Base-by-base conservation (phyloP, 1,140 invertebrate species). In the Achroia grisella region DNA sequence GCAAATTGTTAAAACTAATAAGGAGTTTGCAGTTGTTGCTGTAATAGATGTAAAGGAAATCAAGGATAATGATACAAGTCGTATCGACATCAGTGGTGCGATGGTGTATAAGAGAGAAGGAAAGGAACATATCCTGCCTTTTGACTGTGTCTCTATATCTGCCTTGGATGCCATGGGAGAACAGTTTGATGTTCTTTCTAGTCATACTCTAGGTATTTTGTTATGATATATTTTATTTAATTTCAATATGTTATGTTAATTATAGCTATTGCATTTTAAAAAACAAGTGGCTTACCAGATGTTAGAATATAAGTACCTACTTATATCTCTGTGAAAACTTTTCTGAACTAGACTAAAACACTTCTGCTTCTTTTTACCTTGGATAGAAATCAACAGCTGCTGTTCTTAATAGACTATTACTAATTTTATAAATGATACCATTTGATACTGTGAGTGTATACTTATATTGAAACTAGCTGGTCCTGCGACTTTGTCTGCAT, bases 11-110 rank as follows among this genome's bases (percentile, higher is more conserved):
- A 30, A 47, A 37, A 37, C 35, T 28, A 51, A 59, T 17, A 41
- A 31, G 15, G 27, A 52, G 33, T 37, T 41, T 8, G 60, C 44
- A 10, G 34, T 75, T 32, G 45, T 54, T 29, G 53, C 53, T 27
- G 56, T 72, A 11, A 51, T 77, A 10, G 56, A 71, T 32, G 17
- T 66, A 10, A 43, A 56, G 12, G 73, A 83, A 48, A 33, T 83
- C 4, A 58, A 72, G 43, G 39, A 57, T 45, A 54, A 42, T 41
- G 14, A 53, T 11, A 34, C 29, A 1, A 65, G 52, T 27, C 65
- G 36, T 47, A 44, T 81, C 27, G 49, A 76, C 8, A 70, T 84
- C 41, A 56, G 65, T 48, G 56, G 61, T 30, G 50, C 66, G 5
- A 11, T 81, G 35, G 51, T 59, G 10, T 74, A 66, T 45, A 71